Conservation (phyloP, 2,113 vertebrate species). For the Cyprinus carpio region DNA sequence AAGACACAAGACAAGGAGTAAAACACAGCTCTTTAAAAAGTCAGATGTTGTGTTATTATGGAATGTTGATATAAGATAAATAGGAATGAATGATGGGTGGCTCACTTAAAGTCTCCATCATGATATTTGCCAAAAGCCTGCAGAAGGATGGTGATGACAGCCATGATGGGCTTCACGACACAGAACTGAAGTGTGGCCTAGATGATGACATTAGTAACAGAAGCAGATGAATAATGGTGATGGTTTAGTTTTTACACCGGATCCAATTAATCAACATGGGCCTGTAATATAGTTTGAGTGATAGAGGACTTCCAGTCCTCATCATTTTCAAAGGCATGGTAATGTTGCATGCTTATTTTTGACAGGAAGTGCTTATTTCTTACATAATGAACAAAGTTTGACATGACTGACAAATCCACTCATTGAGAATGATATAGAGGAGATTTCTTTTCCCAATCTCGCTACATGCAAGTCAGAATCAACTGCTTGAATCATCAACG, state of each 20-base stretch:
- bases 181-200: conserved; percentile 98
- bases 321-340: conserved; percentile 4
- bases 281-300: not conserved
- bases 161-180: conserved; percentile 94
- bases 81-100: conserved; percentile 15
- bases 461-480: not conserved
- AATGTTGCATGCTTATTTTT: conserved; percentile 8
- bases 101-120: conserved; percentile 97
- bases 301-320: not conserved
- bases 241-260: not conserved
- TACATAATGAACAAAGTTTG: not conserved
- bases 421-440: not conserved
- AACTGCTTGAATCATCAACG: not conserved
- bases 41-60: not conserved
- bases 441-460: not conserved
- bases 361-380: conserved; percentile 5
- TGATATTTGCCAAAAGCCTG: conserved; percentile 93
- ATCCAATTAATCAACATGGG: not conserved
- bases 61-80: not conserved
- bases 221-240: not conserved
- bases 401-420: conserved; percentile 32
- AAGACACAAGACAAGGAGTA: not conserved
- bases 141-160: conserved; percentile 88
- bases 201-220: conserved; percentile 39
- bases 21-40: not conserved